phyloP scores from a whole-genome alignment of 2,888 invertebrate genomes.

The Perdita meconis region DNA sequence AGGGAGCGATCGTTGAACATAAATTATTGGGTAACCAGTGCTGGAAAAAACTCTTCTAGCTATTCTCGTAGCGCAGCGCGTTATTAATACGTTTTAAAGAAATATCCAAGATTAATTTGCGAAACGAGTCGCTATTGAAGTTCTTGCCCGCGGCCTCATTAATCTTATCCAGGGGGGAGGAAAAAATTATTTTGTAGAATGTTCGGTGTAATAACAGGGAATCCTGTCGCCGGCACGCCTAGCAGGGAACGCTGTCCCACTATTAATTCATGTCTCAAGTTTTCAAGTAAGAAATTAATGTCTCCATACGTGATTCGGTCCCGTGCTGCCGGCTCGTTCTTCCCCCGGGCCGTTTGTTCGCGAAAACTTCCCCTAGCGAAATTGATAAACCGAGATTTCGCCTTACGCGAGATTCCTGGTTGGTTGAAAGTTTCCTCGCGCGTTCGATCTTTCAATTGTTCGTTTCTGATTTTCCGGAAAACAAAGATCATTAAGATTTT shows the following conservation, averaged over 20 bases:
- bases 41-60: slow-evolving; percentile 29
- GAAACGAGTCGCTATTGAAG: slow-evolving; percentile 78
- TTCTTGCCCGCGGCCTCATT: slow-evolving; percentile 76
- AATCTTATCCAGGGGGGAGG: slow-evolving; percentile 74
- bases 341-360: slow-evolving; percentile 16
- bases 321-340: slow-evolving; percentile 27
- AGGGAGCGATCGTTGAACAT: slow-evolving; percentile 25
- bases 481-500: too few relatives aligned
- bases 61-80: slow-evolving; percentile 60
- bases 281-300: slow-evolving; percentile 75
- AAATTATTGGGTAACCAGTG: slow-evolving; percentile 43
- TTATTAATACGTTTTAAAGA: slow-evolving; percentile 79
- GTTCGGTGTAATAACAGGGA: slow-evolving; percentile 79
- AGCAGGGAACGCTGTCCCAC: slow-evolving; percentile 68
- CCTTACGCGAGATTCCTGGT: slow-evolving; percentile 25
- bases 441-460: slow-evolving; percentile 1
- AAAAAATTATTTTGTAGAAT: slow-evolving; percentile 80
- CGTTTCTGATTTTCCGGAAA: too few relatives aligned
- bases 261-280: slow-evolving; percentile 78
- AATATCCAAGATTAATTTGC: slow-evolving; percentile 80
- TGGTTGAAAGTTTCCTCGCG: slow-evolving; percentile 9
- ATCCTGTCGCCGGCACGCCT: slow-evolving; percentile 77
- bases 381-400: slow-evolving; percentile 53
- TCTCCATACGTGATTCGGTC: slow-evolving; percentile 67
- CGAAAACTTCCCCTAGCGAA: slow-evolving; percentile 44